Base-by-base conservation (phyloP, 2,888 invertebrate genomes). In the Hydropsyche betteni region DNA sequence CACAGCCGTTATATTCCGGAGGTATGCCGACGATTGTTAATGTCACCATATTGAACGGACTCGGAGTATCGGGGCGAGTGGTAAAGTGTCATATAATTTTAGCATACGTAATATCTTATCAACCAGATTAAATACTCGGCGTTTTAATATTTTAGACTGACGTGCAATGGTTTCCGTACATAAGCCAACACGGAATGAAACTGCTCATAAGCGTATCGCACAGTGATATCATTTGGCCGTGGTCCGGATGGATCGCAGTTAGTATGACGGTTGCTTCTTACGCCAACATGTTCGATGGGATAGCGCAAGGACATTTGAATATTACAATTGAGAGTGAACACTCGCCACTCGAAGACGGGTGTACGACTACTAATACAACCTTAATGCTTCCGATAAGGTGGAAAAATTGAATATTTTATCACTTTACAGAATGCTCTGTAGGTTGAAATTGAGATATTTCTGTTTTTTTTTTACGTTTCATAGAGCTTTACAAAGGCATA, bases 201-300 rank as follows among this genome's bases (percentile, higher is more conserved):
- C 87, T 98, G 58, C 92, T 96, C 72, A 91, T 95, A 50, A 89
- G 94, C 0, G 90, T 95, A 74, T 90, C 93, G 4, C 90, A 93
- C 85, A 94, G 95, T 10, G 90, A 91, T 80, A 88, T 93, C 52
- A 86, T 98, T 74, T 99, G 98, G 98, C 98, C 98, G 0, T 98
- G 98, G 97, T 95, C 97, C 0, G 98, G 98, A 0, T 98, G 95
- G 93, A 84, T 98, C 80, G 96, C 96, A 1, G 90, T 98, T 50
- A 84, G 84, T 76, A 84, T 87, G 80, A 84, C 86, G 0, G 91
- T 91, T 0, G 82, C 87, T 0, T 86, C 89, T 78, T 83, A 84
- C 36, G 92, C 90, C 2, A 88, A 88, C 0, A 83, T 84, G 55
- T 87, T 85, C 77, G 87, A 87, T 53, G 87, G 87, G 0, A 86